Evolutionary conservation across 2,888 invertebrate genomes (phyloP).

Genomic region (Calliphora vomitoria): DNA sequence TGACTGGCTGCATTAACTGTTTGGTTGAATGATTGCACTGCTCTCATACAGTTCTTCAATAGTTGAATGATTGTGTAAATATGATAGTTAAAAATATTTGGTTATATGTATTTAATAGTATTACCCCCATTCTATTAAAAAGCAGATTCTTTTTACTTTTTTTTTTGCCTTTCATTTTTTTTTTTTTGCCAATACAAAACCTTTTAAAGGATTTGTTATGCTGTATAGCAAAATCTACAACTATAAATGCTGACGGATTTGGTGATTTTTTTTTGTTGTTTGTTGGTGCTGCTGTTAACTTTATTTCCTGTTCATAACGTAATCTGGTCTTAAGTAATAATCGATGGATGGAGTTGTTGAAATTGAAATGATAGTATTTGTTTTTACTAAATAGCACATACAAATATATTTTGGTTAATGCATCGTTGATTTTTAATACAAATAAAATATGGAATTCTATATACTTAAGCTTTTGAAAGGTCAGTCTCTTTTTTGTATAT

Average conservation of each 20-base stretch:
- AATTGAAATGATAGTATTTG: not conserved
- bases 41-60: not conserved
- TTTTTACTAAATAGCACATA: not conserved
- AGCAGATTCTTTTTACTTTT: not conserved
- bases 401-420: not conserved
- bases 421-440: not conserved
- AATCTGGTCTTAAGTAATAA: conserved; percentile 28
- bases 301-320: conserved; percentile 1
- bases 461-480: no score
- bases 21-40: not conserved
- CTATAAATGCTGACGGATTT: conserved; percentile 1
- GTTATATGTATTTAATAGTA: not conserved
- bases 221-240: not conserved
- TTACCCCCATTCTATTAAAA: conserved; percentile 10
- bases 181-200: conserved; percentile 8
- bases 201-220: conserved; percentile 37
- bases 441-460: no score
- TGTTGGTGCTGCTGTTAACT: not conserved
- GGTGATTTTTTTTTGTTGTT: not conserved
- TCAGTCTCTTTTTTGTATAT: no score
- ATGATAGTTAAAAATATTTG: conserved; percentile 19
- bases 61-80: conserved; percentile 15
- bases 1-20: not conserved
- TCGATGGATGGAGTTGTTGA: conserved; percentile 1
- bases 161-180: not conserved